Percentiles rank a stretch among this genome's conserved stretches.
Evolutionary conservation across 2,797 vertebrate genomes (phyloP).

Genomic region (Acanthornis magna): DNA sequence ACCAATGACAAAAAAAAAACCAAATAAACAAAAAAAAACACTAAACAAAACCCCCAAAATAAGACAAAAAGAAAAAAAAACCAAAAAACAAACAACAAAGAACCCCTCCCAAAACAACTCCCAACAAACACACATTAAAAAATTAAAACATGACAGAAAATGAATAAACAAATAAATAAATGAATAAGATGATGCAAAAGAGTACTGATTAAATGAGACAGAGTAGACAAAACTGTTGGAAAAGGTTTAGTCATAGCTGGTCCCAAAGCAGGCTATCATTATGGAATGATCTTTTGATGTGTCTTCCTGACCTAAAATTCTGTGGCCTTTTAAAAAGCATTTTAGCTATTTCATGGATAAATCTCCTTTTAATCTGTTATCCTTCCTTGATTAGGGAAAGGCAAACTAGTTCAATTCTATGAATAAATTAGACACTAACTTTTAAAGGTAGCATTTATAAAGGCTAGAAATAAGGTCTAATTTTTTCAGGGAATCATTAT

Average conservation of each 20-base stretch:
- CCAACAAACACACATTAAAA: neutral
- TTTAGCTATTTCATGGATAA: neutral
- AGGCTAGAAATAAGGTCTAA: neutral
- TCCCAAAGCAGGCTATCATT: neutral
- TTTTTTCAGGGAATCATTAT: neutral
- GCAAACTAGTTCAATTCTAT: neutral
- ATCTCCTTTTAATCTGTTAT: neutral
- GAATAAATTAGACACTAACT: neutral
- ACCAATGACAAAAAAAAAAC: fast-evolving
- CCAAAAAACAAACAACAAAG: neutral
- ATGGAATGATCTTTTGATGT: neutral
- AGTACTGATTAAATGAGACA: neutral
- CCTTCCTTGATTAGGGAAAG: neutral
- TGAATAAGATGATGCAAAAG: neutral
- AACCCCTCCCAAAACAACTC: fast-evolving
- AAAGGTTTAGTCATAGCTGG: neutral
- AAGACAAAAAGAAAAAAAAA: no score
- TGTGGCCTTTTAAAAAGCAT: neutral
- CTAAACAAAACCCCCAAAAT: fast-evolving
- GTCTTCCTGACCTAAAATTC: neutral
- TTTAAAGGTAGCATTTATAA: neutral
- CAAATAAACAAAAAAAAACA: fast-evolving
- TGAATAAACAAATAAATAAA: neutral
- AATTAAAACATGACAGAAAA: neutral
- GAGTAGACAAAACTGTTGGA: neutral